Base-by-base conservation (phyloP, 2,113 vertebrate species). In the Sinosuthora webbiana region DNA sequence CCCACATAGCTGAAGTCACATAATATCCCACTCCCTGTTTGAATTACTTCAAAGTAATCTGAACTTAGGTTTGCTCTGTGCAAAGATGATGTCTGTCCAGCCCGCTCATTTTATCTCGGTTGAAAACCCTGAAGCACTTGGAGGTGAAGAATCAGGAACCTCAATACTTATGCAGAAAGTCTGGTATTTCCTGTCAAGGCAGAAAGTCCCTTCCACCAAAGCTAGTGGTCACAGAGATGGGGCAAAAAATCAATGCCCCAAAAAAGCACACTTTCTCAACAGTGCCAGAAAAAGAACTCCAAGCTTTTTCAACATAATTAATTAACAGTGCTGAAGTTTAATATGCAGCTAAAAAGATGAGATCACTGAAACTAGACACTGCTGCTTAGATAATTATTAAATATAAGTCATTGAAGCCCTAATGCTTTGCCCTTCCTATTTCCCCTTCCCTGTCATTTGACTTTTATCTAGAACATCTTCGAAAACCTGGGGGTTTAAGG, bases 401-500 rank as follows among this genome's bases (percentile, higher is more conserved):
- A 81, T 33, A 17, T 60, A 76, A 85, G 67, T 59, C 79, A 86
- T 5, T 77, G 85, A 92, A 68, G 71, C 8, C 50, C 27, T 50
- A 88, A 81, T 41, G 56, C 79, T 78, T 91, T 67, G 75, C 37
- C 60, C 74, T 80, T 90, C 57, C 74, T 94, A 81, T 81, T 89
- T 82, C 39, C 77, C 79, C 74, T 89, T 95, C 70, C 68, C 74
- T 83, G 64, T 71, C 37, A 75, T 91, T 52, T 87, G 53, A 91
- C 71, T 96, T 84, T 90, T 69, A 83, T 39, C 59, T 76, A 49
- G 57, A 93, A 75, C 73, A 95, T 71, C 60, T 90, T 92, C 71
- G 89, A 94, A 96, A 95, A 95, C 47, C 10, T 65, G 64, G n/a
- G 71, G 67, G 20, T 82, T 94, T 93, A 93, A 94, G 89, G 89